A percentile compares a stretch with the other conserved stretches of the same genome.
Conservation (phyloP, 2,797 vertebrate species). For the Etheostoma perlongum region DNA sequence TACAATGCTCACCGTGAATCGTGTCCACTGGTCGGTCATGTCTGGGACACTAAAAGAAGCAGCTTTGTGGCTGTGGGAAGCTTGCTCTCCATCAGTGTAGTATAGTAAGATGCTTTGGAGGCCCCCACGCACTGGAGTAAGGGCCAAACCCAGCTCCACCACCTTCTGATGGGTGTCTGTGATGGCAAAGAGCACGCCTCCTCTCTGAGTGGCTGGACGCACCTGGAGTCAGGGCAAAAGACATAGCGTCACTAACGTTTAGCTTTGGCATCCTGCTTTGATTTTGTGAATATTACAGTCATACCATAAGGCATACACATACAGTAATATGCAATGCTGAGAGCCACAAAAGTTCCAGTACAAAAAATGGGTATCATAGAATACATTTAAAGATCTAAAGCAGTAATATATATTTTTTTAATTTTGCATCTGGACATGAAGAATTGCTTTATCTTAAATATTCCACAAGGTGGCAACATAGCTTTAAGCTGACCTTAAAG, state of each 20-base stretch:
- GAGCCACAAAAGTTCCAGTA: not conserved
- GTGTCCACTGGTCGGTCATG: constrained; percentile 91
- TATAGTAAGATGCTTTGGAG: constrained; percentile 89
- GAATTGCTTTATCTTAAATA: constrained; percentile 1
- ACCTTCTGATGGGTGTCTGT: constrained; percentile 91
- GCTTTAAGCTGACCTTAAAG: not conserved
- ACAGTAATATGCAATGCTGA: not conserved
- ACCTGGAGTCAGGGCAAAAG: constrained; percentile 50
- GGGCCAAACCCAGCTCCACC: constrained; percentile 90
- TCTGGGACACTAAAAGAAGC: constrained; percentile 89
- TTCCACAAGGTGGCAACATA: constrained; percentile 21
- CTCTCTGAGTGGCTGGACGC: constrained; percentile 81
- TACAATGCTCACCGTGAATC: constrained; percentile 81
- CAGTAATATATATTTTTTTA: not conserved
- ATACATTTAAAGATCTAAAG: not conserved
- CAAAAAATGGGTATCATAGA: not conserved
- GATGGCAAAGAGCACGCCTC: constrained; percentile 92
- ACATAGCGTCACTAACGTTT: rapidly evolving
- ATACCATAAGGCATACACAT: not conserved
- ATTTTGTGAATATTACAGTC: not conserved
- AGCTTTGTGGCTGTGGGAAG: constrained; percentile 86
- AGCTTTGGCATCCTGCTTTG: not conserved
- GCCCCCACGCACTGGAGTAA: constrained; percentile 84
- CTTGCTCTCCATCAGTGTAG: constrained; percentile 86
- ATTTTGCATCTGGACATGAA: not conserved